These are phyloP conservation scores for Cyaniris semiargus DNA, from an alignment of 2,888 invertebrate species.

Conservation along the genomic window DNA sequence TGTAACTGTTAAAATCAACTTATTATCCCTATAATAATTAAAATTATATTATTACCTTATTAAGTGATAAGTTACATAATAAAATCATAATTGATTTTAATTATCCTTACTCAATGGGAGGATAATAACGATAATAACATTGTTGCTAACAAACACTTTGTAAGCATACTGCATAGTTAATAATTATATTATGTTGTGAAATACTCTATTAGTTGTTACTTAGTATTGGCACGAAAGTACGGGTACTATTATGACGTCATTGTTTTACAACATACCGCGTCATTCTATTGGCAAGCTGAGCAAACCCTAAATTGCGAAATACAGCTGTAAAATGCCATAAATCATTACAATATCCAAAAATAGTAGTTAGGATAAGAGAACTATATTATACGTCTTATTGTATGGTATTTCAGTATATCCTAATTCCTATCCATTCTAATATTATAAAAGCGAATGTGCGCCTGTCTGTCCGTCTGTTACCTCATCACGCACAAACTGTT, in stretches of 20 bases:
- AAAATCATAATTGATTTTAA: background rate
- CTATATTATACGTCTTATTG: too few species aligned
- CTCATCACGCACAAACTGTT: too few species aligned
- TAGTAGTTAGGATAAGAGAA: too few species aligned
- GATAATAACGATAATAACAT: background rate
- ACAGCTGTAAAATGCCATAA: background rate
- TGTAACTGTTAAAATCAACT: background rate
- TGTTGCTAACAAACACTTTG: background rate
- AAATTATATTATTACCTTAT: background rate
- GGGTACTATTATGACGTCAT: background rate
- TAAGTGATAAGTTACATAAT: background rate
- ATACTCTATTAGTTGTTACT: background rate
- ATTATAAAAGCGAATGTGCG: too few species aligned
- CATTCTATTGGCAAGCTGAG: background rate
- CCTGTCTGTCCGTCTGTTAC: too few species aligned
- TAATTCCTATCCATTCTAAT: too few species aligned
- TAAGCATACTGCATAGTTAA: background rate
- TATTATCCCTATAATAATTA: background rate
- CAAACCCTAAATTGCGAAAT: background rate
- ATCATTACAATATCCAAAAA: background rate
- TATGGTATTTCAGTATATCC: too few species aligned
- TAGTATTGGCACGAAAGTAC: background rate
- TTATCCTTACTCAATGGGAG: background rate
- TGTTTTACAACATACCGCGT: background rate
- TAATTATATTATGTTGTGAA: background rate